phyloP scores from a whole-genome alignment of 2,113 vertebrate species.

The Syrrhaptes paradoxus region DNA sequence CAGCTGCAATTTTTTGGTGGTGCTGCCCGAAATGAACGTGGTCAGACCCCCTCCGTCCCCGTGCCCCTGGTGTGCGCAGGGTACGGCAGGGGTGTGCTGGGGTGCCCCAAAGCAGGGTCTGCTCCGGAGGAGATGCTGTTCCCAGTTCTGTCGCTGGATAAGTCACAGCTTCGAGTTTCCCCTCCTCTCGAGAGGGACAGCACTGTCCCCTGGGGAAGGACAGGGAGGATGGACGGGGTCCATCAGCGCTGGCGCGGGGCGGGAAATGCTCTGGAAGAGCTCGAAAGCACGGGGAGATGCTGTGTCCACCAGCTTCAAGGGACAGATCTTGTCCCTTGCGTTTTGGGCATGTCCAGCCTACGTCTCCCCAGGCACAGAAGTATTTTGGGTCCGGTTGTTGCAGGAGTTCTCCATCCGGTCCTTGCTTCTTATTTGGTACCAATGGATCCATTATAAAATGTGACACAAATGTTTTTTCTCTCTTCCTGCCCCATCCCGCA shows the following conservation, averaged over 20 bases:
- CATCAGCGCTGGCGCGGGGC: neutral
- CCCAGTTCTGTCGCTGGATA: neutral
- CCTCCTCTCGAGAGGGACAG: neutral
- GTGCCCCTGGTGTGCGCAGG: neutral
- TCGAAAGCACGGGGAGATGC: neutral
- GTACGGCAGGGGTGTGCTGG: neutral
- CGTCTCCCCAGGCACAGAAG: neutral
- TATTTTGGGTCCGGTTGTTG: neutral
- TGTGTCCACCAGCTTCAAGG: neutral
- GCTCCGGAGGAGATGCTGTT: neutral
- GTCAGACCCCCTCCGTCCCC: neutral
- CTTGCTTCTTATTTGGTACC: neutral
- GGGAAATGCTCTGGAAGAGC: neutral
- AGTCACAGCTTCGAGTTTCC: neutral
- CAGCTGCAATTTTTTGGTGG: neutral
- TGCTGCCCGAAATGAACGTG: neutral
- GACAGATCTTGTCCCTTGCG: neutral
- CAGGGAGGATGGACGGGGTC: neutral
- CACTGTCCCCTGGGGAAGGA: neutral
- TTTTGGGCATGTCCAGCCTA: neutral
- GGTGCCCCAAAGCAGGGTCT: neutral
- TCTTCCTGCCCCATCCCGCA: slow-evolving; percentile 55
- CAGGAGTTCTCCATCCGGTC: neutral
- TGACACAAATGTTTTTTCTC: neutral
- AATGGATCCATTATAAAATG: fast-evolving